Evolutionary conservation across 1,140 invertebrate genomes (phyloP).

Genomic region (Caerostris darwini): DNA sequence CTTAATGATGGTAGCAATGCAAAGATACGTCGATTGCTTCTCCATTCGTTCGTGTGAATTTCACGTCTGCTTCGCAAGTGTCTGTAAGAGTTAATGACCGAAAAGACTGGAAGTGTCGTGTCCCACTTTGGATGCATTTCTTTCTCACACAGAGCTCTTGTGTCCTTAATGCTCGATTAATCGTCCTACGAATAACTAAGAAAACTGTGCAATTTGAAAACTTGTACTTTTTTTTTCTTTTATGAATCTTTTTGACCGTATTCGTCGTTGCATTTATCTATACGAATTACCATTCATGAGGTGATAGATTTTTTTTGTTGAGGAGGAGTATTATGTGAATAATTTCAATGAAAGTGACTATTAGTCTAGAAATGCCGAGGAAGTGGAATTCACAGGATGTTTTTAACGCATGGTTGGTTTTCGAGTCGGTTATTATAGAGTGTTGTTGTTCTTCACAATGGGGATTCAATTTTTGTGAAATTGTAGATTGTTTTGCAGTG

Average conservation of each 20-base stretch:
- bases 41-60: neutral
- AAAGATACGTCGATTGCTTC: neutral
- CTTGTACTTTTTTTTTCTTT: neutral
- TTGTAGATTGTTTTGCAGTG: no score
- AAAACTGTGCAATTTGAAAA: neutral
- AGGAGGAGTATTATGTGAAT: neutral
- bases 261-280: neutral
- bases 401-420: neutral
- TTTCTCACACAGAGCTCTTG: neutral
- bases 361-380: neutral
- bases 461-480: no score
- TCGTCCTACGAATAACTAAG: conserved; percentile 13
- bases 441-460: no score
- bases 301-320: neutral
- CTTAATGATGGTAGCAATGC: neutral
- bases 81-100: conserved; percentile 19
- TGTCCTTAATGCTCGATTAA: conserved; percentile 31
- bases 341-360: neutral
- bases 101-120: conserved; percentile 31
- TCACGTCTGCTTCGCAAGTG: neutral
- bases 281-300: neutral
- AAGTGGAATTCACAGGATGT: neutral
- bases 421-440: neutral
- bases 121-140: conserved; percentile 1
- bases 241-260: neutral